Evolutionary conservation across 2,113 vertebrate species (phyloP).

Genomic region (Dipodomys spectabilis): DNA sequence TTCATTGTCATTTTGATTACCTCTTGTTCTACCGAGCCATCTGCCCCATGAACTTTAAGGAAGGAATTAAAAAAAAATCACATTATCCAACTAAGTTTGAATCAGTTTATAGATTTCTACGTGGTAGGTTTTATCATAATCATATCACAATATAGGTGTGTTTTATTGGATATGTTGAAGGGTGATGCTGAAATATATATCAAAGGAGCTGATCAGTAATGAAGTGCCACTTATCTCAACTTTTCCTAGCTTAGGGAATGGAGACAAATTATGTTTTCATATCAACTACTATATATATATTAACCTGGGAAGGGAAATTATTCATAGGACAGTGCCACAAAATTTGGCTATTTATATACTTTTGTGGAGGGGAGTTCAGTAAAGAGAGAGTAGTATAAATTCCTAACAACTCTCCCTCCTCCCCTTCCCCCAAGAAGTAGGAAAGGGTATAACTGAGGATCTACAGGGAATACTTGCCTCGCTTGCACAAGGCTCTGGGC

Average conservation of each 20-base stretch:
- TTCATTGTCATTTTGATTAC: neutral
- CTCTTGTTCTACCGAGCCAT: neutral
- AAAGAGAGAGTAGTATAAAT: conserved; percentile 45
- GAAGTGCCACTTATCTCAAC: neutral
- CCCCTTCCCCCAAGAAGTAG: neutral
- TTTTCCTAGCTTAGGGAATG: conserved; percentile 38
- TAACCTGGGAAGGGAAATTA: conserved; percentile 40
- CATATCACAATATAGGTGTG: neutral
- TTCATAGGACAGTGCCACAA: conserved; percentile 37
- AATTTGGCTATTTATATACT: neutral
- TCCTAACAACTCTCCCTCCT: neutral
- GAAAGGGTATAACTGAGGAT: neutral
- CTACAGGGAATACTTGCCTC: too few relatives aligned
- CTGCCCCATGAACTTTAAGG: neutral
- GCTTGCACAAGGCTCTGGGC: neutral
- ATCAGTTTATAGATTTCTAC: neutral
- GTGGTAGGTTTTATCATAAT: neutral
- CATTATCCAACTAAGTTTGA: conserved; percentile 12
- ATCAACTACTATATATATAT: conserved; percentile 43
- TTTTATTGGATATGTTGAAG: neutral
- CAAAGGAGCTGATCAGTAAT: neutral
- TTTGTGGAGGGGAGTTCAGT: neutral
- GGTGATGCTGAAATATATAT: neutral
- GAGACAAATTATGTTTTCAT: conserved; percentile 17
- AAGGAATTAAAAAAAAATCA: neutral